Conservation (phyloP, 2,113 vertebrate species). For the Cisticola juncidis region DNA sequence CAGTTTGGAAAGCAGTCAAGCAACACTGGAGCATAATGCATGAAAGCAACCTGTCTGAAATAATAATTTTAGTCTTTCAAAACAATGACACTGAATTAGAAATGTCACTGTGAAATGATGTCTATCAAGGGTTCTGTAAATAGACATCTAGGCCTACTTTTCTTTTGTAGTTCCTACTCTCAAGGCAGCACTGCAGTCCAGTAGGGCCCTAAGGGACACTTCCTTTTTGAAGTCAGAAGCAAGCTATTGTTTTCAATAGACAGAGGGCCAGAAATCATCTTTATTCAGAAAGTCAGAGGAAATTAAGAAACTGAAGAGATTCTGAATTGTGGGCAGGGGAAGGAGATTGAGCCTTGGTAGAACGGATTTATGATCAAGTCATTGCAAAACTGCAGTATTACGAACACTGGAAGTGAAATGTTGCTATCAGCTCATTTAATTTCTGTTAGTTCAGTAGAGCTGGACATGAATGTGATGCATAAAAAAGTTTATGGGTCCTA, state of each 20-base stretch:
- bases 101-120: neutral
- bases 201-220: neutral
- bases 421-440: neutral
- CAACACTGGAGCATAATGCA: neutral
- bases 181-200: neutral
- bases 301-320: conserved; percentile 26
- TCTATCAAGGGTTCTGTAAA: neutral
- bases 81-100: neutral
- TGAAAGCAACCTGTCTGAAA: conserved; percentile 24
- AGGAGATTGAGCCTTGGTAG: neutral
- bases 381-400: conserved; percentile 6
- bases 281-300: conserved; percentile 26
- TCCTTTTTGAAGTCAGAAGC: conserved; percentile 19
- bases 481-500: neutral
- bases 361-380: neutral
- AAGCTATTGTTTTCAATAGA: conserved; percentile 38
- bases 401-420: neutral
- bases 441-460: neutral
- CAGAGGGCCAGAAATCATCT: conserved; percentile 17
- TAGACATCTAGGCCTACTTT: conserved; percentile 12
- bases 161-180: neutral
- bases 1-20: conserved; percentile 17
- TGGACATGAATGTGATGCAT: neutral
- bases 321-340: conserved; percentile 5
- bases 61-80: conserved; percentile 16